phyloP scores from a whole-genome alignment of 2,113 vertebrate genomes.

The Rhagologus leucostigma region DNA sequence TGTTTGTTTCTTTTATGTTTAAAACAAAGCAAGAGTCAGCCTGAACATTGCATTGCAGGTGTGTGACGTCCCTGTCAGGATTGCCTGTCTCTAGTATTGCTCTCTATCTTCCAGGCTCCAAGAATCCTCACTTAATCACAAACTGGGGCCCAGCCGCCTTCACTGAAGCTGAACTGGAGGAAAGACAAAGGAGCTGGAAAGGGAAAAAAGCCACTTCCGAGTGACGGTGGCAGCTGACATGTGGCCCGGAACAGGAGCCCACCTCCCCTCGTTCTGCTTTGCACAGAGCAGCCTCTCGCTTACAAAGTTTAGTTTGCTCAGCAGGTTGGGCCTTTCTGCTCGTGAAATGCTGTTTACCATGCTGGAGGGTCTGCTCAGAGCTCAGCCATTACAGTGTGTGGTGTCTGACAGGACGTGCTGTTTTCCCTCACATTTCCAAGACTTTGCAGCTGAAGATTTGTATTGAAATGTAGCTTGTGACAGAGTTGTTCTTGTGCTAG shows the following conservation, averaged over 20 bases:
- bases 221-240: neutral
- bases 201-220: constrained; percentile 77
- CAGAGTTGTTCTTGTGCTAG: neutral
- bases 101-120: constrained; percentile 78
- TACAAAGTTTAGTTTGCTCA: constrained; percentile 12
- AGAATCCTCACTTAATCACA: constrained; percentile 84
- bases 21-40: neutral
- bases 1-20: neutral
- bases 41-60: neutral
- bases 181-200: constrained; percentile 90
- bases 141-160: constrained; percentile 94
- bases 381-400: neutral
- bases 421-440: neutral
- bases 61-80: accelerated
- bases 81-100: neutral
- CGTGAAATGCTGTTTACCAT: neutral
- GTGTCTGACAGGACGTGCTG: neutral
- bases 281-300: neutral
- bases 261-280: neutral
- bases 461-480: neutral
- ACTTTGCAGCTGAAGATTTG: neutral
- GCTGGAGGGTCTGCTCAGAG: neutral
- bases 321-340: neutral
- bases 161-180: constrained; percentile 84
- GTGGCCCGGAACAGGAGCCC: neutral